Percentiles rank a stretch among this genome's conserved stretches.
Conservation (phyloP, 2,797 vertebrate species). For the Leuciscus waleckii region DNA sequence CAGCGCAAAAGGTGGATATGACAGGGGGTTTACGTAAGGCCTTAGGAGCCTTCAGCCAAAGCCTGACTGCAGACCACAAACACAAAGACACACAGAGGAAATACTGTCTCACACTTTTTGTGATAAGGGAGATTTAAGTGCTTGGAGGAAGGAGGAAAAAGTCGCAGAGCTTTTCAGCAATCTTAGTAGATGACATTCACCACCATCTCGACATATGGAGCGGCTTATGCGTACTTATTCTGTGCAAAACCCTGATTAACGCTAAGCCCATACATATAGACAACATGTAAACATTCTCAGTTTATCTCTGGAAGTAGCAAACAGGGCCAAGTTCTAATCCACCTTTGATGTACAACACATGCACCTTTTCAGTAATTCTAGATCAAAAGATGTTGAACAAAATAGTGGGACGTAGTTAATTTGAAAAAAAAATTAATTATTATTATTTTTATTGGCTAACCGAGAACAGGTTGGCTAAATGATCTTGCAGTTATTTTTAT, state of each 20-base stretch:
- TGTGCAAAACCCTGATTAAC: conserved; percentile 65
- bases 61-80: conserved; percentile 40
- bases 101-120: conserved; percentile 68
- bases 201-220: conserved; percentile 73
- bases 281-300: conserved; percentile 69
- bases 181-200: conserved; percentile 55
- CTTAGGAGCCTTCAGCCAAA: conserved; percentile 60
- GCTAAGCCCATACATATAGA: conserved; percentile 62
- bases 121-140: conserved; percentile 20
- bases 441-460: background rate
- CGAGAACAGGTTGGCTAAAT: background rate
- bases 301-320: conserved; percentile 68
- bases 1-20: conserved; percentile 73
- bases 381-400: background rate
- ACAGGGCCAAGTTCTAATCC: conserved; percentile 74
- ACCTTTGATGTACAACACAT: conserved; percentile 66
- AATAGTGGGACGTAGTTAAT: background rate
- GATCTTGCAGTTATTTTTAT: background rate
- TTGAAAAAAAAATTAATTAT: too few species aligned
- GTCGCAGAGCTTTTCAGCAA: conserved; percentile 18
- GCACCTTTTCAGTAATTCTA: conserved; percentile 9
- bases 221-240: conserved; percentile 70
- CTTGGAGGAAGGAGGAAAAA: background rate
- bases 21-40: conserved; percentile 76
- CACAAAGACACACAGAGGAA: conserved; percentile 41